Percentiles rank a stretch among this genome's conserved stretches.
These are phyloP conservation scores for Zosterops lateralis DNA, from an alignment of 2,113 vertebrate species.

Conservation along the genomic window DNA sequence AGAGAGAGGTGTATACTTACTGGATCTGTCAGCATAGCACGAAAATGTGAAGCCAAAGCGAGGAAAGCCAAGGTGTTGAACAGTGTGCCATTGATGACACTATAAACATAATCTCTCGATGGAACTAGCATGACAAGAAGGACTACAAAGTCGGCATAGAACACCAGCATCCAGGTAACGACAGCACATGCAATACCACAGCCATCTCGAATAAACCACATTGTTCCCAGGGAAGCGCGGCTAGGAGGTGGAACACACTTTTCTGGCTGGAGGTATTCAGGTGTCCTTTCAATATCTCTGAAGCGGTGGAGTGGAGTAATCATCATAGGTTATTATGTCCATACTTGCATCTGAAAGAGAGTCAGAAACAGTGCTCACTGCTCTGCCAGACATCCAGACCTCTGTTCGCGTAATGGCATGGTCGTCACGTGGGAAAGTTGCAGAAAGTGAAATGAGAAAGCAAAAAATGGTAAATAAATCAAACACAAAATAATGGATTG, in stretches of 20 bases:
- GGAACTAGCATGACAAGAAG: conserved; percentile 94
- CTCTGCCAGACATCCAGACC: not conserved
- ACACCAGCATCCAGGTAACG: conserved; percentile 95
- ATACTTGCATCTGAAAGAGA: conserved; percentile 82
- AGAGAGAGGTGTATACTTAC: conserved; percentile 78
- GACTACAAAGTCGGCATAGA: conserved; percentile 97
- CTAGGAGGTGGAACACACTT: conserved; percentile 88
- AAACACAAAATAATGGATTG: not conserved
- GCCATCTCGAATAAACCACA: conserved; percentile 98
- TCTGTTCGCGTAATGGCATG: rapidly evolving
- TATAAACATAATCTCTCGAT: conserved; percentile 85
- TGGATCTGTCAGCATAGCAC: conserved; percentile 97
- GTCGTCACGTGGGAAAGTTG: rapidly evolving
- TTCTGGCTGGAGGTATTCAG: conserved; percentile 91
- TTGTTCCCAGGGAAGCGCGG: conserved; percentile 72
- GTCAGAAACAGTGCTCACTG: not conserved
- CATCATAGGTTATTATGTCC: conserved; percentile 84
- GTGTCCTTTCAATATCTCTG: conserved; percentile 94
- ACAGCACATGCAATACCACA: conserved; percentile 93
- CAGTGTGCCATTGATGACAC: conserved; percentile 86
- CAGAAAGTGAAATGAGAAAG: not conserved
- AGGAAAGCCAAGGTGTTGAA: conserved; percentile 93
- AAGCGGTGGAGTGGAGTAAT: conserved; percentile 83
- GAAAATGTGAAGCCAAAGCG: conserved; percentile 91
- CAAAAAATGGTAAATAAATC: not conserved